These are phyloP conservation scores for Terrapene triunguis DNA, from an alignment of 2,113 vertebrate genomes.

Conservation along the genomic window DNA sequence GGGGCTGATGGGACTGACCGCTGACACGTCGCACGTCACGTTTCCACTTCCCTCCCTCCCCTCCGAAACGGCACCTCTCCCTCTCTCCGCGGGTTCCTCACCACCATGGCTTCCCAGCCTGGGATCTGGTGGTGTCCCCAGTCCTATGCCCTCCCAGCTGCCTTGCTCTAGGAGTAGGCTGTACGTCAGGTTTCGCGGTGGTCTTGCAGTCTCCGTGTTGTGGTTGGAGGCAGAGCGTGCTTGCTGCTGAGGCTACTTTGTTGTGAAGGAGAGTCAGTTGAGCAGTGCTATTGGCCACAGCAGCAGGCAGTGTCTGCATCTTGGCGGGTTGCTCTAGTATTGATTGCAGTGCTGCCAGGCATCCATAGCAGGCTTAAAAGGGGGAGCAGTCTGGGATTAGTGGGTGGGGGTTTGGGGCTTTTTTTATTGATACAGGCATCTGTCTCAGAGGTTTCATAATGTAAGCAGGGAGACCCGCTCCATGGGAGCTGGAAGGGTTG, in stretches of 20 bases:
- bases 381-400: accelerated
- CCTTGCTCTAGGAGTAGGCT: not conserved
- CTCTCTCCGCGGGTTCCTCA: not conserved
- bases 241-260: not conserved
- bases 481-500: not conserved
- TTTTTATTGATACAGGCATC: accelerated
- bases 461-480: not conserved
- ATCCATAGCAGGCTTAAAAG: not conserved
- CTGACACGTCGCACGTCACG: not conserved
- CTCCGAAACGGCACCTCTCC: not conserved
- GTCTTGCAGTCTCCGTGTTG: not conserved
- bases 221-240: not conserved
- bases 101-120: not conserved
- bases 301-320: not conserved
- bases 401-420: not conserved
- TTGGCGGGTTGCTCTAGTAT: not conserved
- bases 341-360: not conserved
- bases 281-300: not conserved
- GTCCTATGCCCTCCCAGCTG: not conserved
- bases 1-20: accelerated
- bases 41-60: not conserved
- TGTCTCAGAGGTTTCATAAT: not conserved
- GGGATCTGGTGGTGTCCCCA: not conserved
- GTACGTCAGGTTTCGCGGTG: not conserved
- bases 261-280: not conserved